A percentile compares a stretch with the other conserved stretches of the same genome.
phyloP scores from a whole-genome alignment of 2,113 vertebrate genomes.

The Seriola quinqueradiata region DNA sequence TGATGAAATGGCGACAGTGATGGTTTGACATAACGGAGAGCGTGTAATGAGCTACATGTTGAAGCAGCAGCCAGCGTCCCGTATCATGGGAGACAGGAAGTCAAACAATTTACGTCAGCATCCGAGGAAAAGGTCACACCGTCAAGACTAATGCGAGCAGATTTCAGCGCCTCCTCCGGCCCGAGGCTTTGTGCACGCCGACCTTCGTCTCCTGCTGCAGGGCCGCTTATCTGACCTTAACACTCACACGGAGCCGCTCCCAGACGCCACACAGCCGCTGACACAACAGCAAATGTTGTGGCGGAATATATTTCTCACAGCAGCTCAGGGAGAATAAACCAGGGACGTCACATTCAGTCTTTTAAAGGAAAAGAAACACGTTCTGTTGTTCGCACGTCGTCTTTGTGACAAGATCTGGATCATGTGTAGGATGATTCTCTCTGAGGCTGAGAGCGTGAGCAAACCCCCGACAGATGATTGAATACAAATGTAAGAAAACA shows the following conservation, averaged over 20 bases:
- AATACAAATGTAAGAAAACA: constrained; percentile 55
- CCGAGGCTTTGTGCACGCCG: constrained; percentile 27
- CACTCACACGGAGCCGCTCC: constrained; percentile 31
- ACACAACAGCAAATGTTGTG: neutral
- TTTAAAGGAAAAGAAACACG: neutral
- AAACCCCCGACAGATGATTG: constrained; percentile 56
- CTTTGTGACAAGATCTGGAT: constrained; percentile 28
- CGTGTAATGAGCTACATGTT: constrained; percentile 16
- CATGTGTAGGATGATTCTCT: constrained; percentile 29
- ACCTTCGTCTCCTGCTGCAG: constrained; percentile 26
- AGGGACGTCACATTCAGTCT: constrained; percentile 37
- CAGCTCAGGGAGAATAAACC: neutral
- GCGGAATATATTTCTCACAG: constrained; percentile 19
- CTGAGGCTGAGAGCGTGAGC: constrained; percentile 18
- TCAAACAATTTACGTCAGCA: constrained; percentile 36
- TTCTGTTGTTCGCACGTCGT: neutral
- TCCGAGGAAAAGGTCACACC: constrained; percentile 57
- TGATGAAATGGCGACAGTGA: constrained; percentile 14
- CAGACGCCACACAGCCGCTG: constrained; percentile 13
- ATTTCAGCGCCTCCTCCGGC: constrained; percentile 30
- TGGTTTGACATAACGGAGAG: constrained; percentile 3
- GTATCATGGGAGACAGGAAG: neutral
- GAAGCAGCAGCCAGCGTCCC: neutral
- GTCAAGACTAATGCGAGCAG: constrained; percentile 37
- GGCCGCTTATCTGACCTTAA: constrained; percentile 54